Conservation (phyloP, 2,888 invertebrate species). For the Mythimna ferrago region DNA sequence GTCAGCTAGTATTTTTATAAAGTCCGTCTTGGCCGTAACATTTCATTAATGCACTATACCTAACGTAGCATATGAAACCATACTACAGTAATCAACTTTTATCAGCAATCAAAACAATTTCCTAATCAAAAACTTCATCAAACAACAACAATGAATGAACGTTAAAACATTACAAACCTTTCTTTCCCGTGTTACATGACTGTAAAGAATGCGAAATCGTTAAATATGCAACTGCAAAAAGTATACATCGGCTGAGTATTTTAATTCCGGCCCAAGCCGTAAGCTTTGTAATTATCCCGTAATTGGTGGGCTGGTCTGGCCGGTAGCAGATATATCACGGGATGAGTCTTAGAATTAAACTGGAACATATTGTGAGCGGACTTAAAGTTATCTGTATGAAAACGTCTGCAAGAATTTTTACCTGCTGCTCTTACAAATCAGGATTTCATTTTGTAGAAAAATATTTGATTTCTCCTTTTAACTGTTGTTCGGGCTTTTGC, state of each 20-base stretch:
- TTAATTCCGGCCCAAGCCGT: slow-evolving; percentile 70
- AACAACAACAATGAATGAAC: slow-evolving; percentile 36
- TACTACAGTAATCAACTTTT: no score
- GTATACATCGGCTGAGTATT: slow-evolving; percentile 59
- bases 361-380: slow-evolving; percentile 29
- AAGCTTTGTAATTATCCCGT: slow-evolving; percentile 86
- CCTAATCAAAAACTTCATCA: slow-evolving; percentile 6
- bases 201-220: slow-evolving; percentile 58
- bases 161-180: slow-evolving; percentile 8
- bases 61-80: no score
- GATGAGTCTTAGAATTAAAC: slow-evolving; percentile 71
- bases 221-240: slow-evolving; percentile 63
- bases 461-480: not conserved
- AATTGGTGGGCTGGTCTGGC: slow-evolving; percentile 83
- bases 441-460: not conserved
- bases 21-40: accelerated
- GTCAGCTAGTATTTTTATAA: not conserved
- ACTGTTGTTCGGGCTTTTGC: not conserved
- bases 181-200: slow-evolving; percentile 33
- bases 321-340: slow-evolving; percentile 86
- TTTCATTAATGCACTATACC: not conserved
- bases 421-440: not conserved
- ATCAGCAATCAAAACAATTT: not conserved
- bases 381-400: slow-evolving; percentile 18
- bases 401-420: not conserved